A percentile compares a stretch with the other conserved stretches of the same genome.
phyloP scores from a whole-genome alignment of 2,888 invertebrate species.

The Pasiphila rectangulata region DNA sequence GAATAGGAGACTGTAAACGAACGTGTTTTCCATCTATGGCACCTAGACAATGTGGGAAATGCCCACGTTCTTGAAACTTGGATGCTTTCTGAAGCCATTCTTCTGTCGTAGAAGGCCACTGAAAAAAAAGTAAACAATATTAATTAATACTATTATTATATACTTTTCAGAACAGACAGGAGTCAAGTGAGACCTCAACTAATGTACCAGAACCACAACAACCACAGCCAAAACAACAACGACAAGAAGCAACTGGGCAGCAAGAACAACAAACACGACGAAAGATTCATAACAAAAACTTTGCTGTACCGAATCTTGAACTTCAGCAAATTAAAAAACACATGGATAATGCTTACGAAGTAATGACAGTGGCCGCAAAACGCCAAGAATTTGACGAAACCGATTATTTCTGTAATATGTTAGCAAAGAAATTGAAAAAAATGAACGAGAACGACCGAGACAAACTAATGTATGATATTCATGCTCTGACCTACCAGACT shows the following conservation, averaged over 20 bases:
- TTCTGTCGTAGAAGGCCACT: constrained; percentile 12
- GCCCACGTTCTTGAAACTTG: constrained; percentile 14
- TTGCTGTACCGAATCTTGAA: constrained; percentile 11
- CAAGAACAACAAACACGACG: constrained; percentile 13
- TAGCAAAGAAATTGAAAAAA: constrained; percentile 8
- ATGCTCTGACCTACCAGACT: constrained; percentile 8
- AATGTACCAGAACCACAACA: constrained; percentile 10
- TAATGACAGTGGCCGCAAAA: constrained; percentile 5
- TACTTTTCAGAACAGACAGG: constrained; percentile 10
- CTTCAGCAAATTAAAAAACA: constrained; percentile 11
- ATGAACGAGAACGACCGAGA: constrained; percentile 7
- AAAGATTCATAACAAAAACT: constrained; percentile 10
- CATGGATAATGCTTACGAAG: constrained; percentile 11
- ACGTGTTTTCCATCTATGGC: constrained; percentile 22
- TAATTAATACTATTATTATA: constrained; percentile 12
- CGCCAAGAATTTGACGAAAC: constrained; percentile 6
- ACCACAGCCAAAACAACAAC: constrained; percentile 12
- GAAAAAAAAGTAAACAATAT: constrained; percentile 8
- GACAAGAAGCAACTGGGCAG: constrained; percentile 11
- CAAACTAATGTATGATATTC: constrained; percentile 7
- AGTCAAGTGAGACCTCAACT: constrained; percentile 11
- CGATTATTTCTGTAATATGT: constrained; percentile 6
- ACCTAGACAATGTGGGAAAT: constrained; percentile 17
- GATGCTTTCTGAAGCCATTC: constrained; percentile 12
- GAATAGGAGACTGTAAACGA: constrained; percentile 16